phyloP scores from a whole-genome alignment of 1,140 invertebrate species.

The Laupala kohalensis region DNA sequence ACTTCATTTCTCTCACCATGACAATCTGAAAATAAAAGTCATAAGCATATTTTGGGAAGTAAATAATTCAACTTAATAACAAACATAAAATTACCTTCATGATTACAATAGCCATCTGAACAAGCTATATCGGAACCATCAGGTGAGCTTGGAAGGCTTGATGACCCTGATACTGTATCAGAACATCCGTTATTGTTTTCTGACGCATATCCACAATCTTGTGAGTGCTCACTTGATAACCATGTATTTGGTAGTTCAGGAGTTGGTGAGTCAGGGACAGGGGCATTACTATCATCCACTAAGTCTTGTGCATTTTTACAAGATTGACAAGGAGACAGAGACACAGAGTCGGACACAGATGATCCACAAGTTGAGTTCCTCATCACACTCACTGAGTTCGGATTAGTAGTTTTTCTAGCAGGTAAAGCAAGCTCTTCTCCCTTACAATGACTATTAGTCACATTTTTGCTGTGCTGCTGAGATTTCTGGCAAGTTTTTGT shows the following conservation, averaged over 20 bases:
- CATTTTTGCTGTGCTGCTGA: conserved; percentile 1
- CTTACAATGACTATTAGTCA: neutral
- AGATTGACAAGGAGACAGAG: conserved; percentile 26
- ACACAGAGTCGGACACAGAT: neutral
- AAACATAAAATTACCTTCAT: conserved; percentile 38
- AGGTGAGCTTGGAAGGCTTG: conserved; percentile 59
- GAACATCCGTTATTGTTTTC: conserved; percentile 57
- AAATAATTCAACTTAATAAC: neutral
- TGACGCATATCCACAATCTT: conserved; percentile 73
- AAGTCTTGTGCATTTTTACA: conserved; percentile 25
- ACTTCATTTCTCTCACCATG: conserved; percentile 18
- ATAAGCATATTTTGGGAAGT: no score
- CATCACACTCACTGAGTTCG: neutral
- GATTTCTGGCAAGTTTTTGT: conserved; percentile 5
- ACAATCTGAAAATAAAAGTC: conserved; percentile 17
- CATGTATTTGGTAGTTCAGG: conserved; percentile 26
- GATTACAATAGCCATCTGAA: conserved; percentile 68
- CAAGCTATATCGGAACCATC: conserved; percentile 75
- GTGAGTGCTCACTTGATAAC: conserved; percentile 52
- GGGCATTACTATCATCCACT: neutral
- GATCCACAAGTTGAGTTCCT: neutral
- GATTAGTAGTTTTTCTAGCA: neutral
- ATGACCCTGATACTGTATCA: conserved; percentile 44
- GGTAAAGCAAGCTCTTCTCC: neutral
- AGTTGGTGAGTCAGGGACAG: neutral